Conservation (phyloP, 2,888 invertebrate species). For the Sphaerophoria taeniata region DNA sequence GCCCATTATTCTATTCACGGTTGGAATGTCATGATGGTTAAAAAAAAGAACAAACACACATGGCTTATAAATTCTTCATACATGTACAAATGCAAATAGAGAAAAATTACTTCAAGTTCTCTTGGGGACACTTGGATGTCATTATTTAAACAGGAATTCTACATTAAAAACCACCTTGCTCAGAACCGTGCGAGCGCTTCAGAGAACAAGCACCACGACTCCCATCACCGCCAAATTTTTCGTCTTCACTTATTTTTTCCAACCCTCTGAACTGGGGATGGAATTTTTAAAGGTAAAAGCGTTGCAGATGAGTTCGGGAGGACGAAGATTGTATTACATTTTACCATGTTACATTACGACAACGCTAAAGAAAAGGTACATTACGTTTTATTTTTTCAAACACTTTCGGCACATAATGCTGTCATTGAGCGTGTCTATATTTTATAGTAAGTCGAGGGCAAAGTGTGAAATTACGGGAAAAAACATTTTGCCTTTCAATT, state of each 20-base stretch:
- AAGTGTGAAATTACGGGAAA: constrained; percentile 51
- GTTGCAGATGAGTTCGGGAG: neutral
- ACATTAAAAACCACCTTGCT: constrained; percentile 61
- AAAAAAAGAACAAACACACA: constrained; percentile 32
- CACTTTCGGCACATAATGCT: constrained; percentile 17
- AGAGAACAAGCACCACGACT: neutral
- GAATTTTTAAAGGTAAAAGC: constrained; percentile 40
- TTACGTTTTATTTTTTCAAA: constrained; percentile 63
- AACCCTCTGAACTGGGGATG: constrained; percentile 2
- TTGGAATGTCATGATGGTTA: neutral
- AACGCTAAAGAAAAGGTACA: constrained; percentile 60
- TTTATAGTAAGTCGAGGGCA: too few relatives aligned
- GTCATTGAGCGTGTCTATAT: constrained; percentile 33
- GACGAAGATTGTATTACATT: constrained; percentile 57
- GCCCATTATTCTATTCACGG: too few relatives aligned
- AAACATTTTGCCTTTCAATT: constrained; percentile 50
- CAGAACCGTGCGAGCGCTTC: constrained; percentile 24
- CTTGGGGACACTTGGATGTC: constrained; percentile 68
- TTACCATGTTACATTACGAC: constrained; percentile 68
- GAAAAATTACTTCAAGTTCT: constrained; percentile 57
- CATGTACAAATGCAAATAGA: constrained; percentile 19
- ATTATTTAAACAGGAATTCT: constrained; percentile 72
- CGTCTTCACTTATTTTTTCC: neutral
- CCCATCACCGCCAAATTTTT: neutral
- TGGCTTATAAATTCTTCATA: constrained; percentile 17